These are phyloP conservation scores for Lepidochitona cinerea DNA, from an alignment of 2,888 invertebrate genomes.

Conservation along the genomic window DNA sequence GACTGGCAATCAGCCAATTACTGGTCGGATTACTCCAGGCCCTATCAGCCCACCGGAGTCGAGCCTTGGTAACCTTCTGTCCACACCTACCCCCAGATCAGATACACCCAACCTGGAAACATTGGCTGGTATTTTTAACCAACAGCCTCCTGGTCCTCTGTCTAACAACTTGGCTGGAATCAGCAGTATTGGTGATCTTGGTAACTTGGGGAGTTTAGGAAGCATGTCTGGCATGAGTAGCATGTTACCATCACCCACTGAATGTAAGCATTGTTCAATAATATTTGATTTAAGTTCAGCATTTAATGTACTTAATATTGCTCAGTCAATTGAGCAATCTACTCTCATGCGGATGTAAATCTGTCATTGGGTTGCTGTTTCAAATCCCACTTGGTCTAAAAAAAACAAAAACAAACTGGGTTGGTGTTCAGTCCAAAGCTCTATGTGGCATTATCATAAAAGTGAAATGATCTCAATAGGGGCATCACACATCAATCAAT, in stretches of 20 bases:
- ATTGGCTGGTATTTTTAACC: conserved; percentile 42
- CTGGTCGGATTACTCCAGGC: neutral
- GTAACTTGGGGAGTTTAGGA: conserved; percentile 24
- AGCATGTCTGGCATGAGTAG: conserved; percentile 1
- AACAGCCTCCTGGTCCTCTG: conserved; percentile 32
- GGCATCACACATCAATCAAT: too few relatives aligned
- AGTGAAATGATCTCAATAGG: too few relatives aligned
- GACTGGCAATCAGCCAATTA: neutral
- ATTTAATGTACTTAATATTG: too few relatives aligned
- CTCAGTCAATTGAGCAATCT: too few relatives aligned
- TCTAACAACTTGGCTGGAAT: conserved; percentile 23
- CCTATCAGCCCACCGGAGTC: conserved; percentile 31
- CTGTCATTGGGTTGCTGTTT: too few relatives aligned
- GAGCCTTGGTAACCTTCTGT: conserved; percentile 19
- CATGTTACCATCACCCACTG: conserved; percentile 3
- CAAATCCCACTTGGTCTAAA: too few relatives aligned
- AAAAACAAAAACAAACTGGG: too few relatives aligned
- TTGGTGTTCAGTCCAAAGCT: too few relatives aligned
- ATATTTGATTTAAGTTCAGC: too few relatives aligned
- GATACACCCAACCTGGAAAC: conserved; percentile 53
- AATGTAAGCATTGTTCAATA: neutral
- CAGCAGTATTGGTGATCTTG: conserved; percentile 17
- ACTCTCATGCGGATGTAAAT: too few relatives aligned
- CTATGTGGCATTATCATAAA: too few relatives aligned
- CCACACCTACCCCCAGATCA: conserved; percentile 33